Base-by-base conservation (phyloP, 1,140 invertebrate genomes). In the Spodoptera frugiperda region DNA sequence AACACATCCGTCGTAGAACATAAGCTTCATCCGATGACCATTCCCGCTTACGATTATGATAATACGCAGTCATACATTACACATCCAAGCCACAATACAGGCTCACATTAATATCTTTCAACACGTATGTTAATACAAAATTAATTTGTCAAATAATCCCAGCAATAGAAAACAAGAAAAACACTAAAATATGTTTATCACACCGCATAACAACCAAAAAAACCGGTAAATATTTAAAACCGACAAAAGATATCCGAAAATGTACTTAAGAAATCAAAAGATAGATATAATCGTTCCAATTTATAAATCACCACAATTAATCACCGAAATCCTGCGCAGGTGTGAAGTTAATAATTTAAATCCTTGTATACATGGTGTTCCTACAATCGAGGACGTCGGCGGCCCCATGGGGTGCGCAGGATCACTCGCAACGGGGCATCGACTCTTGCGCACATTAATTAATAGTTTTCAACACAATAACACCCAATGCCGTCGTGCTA, bases 321-420 rank as follows among this genome's bases (percentile, higher is more conserved):
- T 63, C 59, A 63, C 17, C 59, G 17, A 44, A 63, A 61, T 61
- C 57, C 15, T n/a, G 11, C 21, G 57, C 57, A 63, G 59, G 59
- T 63, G 59, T 63, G 19, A 67, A 46, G 19, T 67, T 25, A 12
- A 25, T 57, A 57, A 67, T 67, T 48, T 48, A 67, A 67, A 49
- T 14, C 51, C 55, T 30, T 49, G 63, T 49, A 49, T 67, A 49
- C 14, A 72, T 63, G 57, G 78, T 55, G 48, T 63, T 33, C 49
- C 68, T 84, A 82, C 78, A 77, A 67, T 63, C 57, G 78, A 80
- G 78, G 76, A 82, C 73, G 63, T 57, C 9, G 76, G 30, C 21
- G 25, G 44, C 87, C 82, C 82, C 87, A 86, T 84, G 77, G 79
- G 72, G 84, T 19, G 85, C 68, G 61, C 74, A 83, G 83, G 83